Evolutionary conservation across 2,888 invertebrate species (phyloP), one percentile per base, ranked within the genome.

Genomic region (Amorpha juglandis): DNA sequence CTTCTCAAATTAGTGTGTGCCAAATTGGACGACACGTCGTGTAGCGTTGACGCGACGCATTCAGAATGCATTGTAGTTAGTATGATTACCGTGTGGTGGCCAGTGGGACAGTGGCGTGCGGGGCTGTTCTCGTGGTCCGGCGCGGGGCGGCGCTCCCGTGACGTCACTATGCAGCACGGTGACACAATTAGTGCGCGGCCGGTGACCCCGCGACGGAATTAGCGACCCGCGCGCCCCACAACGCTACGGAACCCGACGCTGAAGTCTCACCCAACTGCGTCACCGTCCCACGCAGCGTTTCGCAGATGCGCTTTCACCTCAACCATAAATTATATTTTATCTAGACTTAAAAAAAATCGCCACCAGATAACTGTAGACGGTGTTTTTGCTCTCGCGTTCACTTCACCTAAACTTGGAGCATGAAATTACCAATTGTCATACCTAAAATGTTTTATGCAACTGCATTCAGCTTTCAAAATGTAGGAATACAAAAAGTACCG

Each of bases 131-230:
- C 42, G 52, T 14, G n/a, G 21, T 16, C 35, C 38, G 51, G 42
- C 27, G 52, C n/a, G 8, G 16, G 33, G 50, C 7, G 33, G 50
- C 7, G 50, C 38, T 45, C 64, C 42, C 19, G 55, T 63, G 66
- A 66, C 66, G 66, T 66, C 63, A 66, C 66, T 19, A 53, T 63
- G 63, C 66, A 58, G 52, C 64, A 51, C 58, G 67, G 67, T 79
- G 86, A 86, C 84, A 84, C 84, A 78, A 81, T 83, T 83, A 80
- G 78, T 76, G 74, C 74, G 74, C 77, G 81, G 82, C 70, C 81
- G 82, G 77, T 79, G 88, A 90, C 89, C 89, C 89, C 88, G 85
- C 81, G 79, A 81, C 89, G 81, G 87, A 90, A 84, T 90, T 89
- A 90, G 89, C 84, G 82, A 75, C 75, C 78, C 33, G 62, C 64